These are phyloP conservation scores for Myiopsitta monachus DNA, from an alignment of 2,113 vertebrate species.

Conservation along the genomic window DNA sequence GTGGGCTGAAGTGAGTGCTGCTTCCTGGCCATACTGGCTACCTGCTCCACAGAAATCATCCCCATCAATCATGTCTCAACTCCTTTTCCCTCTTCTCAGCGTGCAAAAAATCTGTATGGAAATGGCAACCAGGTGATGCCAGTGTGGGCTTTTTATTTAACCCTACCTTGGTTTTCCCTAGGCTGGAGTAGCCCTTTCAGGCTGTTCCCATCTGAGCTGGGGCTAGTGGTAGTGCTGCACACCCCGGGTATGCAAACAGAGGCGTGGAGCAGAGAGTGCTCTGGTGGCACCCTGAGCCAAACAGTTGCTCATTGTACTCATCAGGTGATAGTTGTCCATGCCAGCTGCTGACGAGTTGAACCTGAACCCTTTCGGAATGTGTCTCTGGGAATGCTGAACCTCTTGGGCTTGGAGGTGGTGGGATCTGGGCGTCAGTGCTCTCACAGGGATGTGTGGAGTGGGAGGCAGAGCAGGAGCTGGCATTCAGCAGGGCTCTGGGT, in stretches of 20 bases:
- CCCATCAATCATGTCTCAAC: not conserved
- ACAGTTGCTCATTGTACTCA: conserved; percentile 30
- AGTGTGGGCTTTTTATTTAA: not conserved
- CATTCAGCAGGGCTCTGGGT: not conserved
- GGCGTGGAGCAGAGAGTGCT: not conserved
- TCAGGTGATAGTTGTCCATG: not conserved
- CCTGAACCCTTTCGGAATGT: not conserved
- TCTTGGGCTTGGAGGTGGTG: not conserved
- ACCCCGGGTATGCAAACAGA: conserved; percentile 37
- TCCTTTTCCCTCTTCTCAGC: not conserved
- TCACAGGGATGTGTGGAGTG: not conserved
- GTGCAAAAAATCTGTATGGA: not conserved
- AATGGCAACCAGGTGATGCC: not conserved
- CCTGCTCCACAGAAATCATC: not conserved
- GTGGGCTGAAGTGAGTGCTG: not conserved
- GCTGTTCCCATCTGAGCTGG: not conserved
- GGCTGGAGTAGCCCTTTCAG: not conserved
- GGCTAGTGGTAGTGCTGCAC: not conserved
- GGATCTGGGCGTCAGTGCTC: not conserved
- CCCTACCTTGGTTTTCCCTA: not conserved
- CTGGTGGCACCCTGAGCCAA: not conserved
- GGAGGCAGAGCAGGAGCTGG: not conserved
- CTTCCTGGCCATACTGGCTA: not conserved
- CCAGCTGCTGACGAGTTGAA: not conserved
- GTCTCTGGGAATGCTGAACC: not conserved